Evolutionary conservation across 2,113 vertebrate species (phyloP), one percentile per base, ranked within the genome.

Genomic region (Noturus placidus): DNA sequence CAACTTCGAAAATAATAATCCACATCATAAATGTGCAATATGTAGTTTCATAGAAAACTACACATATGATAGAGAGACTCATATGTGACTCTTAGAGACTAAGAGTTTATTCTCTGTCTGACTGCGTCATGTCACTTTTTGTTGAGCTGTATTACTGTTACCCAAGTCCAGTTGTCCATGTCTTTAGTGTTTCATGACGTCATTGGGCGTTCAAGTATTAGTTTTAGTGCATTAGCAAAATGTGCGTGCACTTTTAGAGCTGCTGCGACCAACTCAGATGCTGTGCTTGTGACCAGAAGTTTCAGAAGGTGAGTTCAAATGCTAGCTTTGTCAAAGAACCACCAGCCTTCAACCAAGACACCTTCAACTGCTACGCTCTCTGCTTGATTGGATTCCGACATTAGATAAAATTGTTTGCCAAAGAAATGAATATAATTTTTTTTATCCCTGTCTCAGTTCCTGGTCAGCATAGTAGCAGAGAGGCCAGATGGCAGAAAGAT

Each of bases 401-500:
- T 54, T 54, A 27, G 20, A 54, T 5, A 74, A 46, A 74, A 25
- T 8, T 25, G 5, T 78, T n/a, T 52, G 42, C 42, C 52, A 54
- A 30, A 56, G 56, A 56, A 79, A 30, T 56, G 3, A 22, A 52
- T n/a, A 17, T 54, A 33, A 56, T 20, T 14, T 46, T 25, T 81
- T 61, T 81, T 86, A 38, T 89, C 84, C 90, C 59, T 57, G 14
- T 87, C 22, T 89, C 90, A 95, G 94, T 95, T 94, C 63, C 92
- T 93, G 67, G 94, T 96, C 91, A 85, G 87, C 72, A 93, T 94
- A 80, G 93, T 94, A 85, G 94, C 94, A 33, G 92, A 94, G 90
- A 95, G 94, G 83, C 93, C 92, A 15, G 93, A 95, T 27, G 95
- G 94, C 38, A 90, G 93, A 83, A 93, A 91, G 86, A 94, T 93